Evolutionary conservation across 2,797 vertebrate species (phyloP), one percentile per base, ranked within the genome.

Genomic region (Meda fulgida): DNA sequence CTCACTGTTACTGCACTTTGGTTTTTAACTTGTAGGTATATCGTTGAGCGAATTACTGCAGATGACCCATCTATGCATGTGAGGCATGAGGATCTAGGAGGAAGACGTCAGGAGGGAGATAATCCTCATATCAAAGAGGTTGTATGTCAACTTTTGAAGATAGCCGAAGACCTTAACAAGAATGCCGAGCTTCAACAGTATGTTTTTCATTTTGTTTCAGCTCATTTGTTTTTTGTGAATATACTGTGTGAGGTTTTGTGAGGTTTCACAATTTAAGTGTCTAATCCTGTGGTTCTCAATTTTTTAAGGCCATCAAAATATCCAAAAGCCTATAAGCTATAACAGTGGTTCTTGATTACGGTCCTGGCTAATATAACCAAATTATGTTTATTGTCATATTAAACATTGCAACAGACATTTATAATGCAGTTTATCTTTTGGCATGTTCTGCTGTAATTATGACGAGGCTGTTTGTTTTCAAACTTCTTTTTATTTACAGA

Each of bases 101-200:
- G 95, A 72, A 85, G 70, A 4, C 55, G 90, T 4, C 73, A 89
- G 3, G 95, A 96, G 79, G 91, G 82, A 7, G 81, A 91, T 13
- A 93, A 95, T 9, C 94, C 93, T 7, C 91, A 92, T 0, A 60
- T 95, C 38, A 95, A 96, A 91, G 92, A 91, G 3, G 94, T 96
- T 81, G 95, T 95, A 55, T 85, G 89, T 0, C 93, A 95, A 86
- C 90, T 96, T 63, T 81, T 95, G 2, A 93, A 83, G 89, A 95
- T 95, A 14, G 92, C 94, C 0, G 94, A 96, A 1, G 92, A 94
- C 0, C 18, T 96, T 8, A 95, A 96, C 89, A 89, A 87, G 79
- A 95, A 95, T 3, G 89, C 86, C 1, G 94, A 95, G 85, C 89
- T 96, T n/a, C 92, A 93, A 76, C 83, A 72, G 95, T 96, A 89